Percentiles rank a stretch among this genome's conserved stretches.
Evolutionary conservation across 2,797 vertebrate genomes (phyloP).

Genomic region (Sebastes alutus): DNA sequence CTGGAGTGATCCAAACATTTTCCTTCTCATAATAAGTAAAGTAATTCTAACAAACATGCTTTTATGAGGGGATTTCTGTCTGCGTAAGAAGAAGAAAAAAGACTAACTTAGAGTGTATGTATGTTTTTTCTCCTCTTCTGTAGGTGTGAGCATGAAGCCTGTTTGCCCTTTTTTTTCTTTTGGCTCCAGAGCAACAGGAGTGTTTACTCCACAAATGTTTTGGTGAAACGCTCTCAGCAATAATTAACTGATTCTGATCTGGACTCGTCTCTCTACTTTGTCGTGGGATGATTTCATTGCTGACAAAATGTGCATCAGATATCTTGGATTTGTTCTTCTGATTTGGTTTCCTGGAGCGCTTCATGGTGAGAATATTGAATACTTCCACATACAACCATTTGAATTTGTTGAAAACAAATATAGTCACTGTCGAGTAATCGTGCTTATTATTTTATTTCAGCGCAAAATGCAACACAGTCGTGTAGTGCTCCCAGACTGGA

Average conservation of each 20-base stretch:
- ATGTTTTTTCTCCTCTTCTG: too few species aligned
- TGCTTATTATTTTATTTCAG: slow-evolving; percentile 8
- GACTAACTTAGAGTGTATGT: too few species aligned
- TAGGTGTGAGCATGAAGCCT: too few species aligned
- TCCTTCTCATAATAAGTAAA: too few species aligned
- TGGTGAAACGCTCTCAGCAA: slow-evolving; percentile 6
- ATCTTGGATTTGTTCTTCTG: slow-evolving; percentile 46
- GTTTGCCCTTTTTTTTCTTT: background rate
- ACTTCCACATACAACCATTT: background rate
- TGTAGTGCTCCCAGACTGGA: background rate
- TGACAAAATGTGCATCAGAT: slow-evolving; percentile 36
- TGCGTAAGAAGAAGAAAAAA: too few species aligned
- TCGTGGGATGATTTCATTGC: background rate
- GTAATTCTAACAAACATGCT: too few species aligned
- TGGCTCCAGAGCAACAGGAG: background rate
- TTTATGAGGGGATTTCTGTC: too few species aligned
- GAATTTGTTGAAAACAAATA: background rate
- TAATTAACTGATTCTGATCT: slow-evolving; percentile 43
- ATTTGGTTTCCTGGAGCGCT: slow-evolving; percentile 29
- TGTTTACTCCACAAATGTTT: background rate
- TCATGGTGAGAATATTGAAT: slow-evolving; percentile 17
- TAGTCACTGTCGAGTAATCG: too few species aligned
- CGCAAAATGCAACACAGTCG: rapidly evolving
- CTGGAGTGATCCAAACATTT: too few species aligned
- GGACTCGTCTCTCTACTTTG: background rate